Conservation (phyloP, 2,888 invertebrate genomes). For the Harpalus rufipes region DNA sequence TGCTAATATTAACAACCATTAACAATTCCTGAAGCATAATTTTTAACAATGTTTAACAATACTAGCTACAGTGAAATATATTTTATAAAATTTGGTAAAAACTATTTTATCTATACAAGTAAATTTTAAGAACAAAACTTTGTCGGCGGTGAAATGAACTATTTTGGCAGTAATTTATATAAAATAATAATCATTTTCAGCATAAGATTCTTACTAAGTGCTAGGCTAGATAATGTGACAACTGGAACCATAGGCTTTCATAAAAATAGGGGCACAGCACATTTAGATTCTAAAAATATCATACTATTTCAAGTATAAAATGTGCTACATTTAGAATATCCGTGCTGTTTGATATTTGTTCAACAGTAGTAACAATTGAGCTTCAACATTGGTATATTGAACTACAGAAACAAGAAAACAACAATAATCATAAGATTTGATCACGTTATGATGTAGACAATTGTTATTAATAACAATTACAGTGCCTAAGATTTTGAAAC, state of each 20-base stretch:
- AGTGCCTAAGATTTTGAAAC: too few species aligned
- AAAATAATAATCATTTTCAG: neutral
- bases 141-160: neutral
- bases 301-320: constrained; percentile 16
- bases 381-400: constrained; percentile 14
- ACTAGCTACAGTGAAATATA: constrained; percentile 19
- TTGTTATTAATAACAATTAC: neutral
- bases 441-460: constrained; percentile 20
- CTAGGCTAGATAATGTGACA: constrained; percentile 4
- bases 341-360: constrained; percentile 26
- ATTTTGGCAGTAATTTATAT: constrained; percentile 29
- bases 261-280: constrained; percentile 30
- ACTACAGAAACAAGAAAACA: constrained; percentile 9
- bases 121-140: neutral
- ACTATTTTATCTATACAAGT: neutral
- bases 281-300: constrained; percentile 40
- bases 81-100: constrained; percentile 39
- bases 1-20: constrained; percentile 13
- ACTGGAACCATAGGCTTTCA: constrained; percentile 37
- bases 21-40: constrained; percentile 37
- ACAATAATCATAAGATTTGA: constrained; percentile 44
- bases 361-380: constrained; percentile 51
- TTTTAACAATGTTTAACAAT: constrained; percentile 23
- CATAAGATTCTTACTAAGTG: neutral
- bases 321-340: constrained; percentile 47